Base-by-base conservation (phyloP, 35 echinoderm and acorn worm genomes). In the Stichopus chloronotus region DNA sequence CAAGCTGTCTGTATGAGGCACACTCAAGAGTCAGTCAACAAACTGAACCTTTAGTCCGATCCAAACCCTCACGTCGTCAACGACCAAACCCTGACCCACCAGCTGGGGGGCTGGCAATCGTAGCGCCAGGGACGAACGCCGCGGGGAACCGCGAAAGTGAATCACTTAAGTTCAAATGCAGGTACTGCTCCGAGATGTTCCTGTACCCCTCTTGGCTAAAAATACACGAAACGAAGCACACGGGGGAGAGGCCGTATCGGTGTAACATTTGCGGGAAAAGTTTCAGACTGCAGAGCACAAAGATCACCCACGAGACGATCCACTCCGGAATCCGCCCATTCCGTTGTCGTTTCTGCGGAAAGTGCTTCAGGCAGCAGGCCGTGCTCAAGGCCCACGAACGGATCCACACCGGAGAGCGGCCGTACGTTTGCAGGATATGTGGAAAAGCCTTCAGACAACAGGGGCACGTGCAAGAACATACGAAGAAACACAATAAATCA, bases 401-500 rank as follows among this genome's bases (percentile, higher is more conserved):
- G 4, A 82, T 92, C 43, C 94, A 95, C 83, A 93, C 58, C 5
- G 86, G 86, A 9, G 94, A 95, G 55, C 92, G 71, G 92, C 83
- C 84, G 1, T 95, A 80, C 24, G 30, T 20, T 13, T 95, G 94
- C 59, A 22, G 8, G 17, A 57, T 74, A 16, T 95, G 94, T 71
- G 94, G 91, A 21, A 95, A 95, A 55, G 63, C 82, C 24, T 95
- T 95, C 54, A 76, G 81, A 69, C 94, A 95, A 59, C 61, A 84
- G 7, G 69, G 90, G 20, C 90, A 95, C 20, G 63, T 92, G 6
- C 58, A 92, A 76, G 84, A 81, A 56, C 94, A 95, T 25, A 84
- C 78, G 20, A 88, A 23, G 52, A 78, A 78, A 78, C 76, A 78
- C 12, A 43, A 21, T 25, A 78, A 43, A 43, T 43, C 30, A 1